Evolutionary conservation across 2,797 vertebrate genomes (phyloP), one percentile per base, ranked within the genome.

Genomic region (Squalus acanthias): DNA sequence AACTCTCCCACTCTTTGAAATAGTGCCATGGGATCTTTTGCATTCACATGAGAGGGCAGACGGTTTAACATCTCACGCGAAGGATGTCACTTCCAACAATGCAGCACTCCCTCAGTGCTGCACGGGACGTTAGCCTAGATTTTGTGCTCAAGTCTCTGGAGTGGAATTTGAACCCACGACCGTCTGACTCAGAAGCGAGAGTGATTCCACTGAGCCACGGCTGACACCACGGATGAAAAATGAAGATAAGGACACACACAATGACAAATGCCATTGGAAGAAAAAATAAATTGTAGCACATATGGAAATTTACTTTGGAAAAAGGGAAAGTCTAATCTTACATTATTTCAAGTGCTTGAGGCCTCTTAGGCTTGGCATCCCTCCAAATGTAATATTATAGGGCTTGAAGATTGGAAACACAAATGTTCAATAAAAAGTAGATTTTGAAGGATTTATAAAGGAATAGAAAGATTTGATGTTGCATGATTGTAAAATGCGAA

Each of bases 251-350:
- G 63, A 46, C 20, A 50, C 46, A 22, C 82, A 46, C 79, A 93
- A 93, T 69, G 91, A 24, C 0, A 33, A 69, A 93, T 69, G n/a
- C 63, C 17, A 69, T 20, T 15, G 2, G 33, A 33, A 20, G 60
- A 17, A 65, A 72, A 92, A 65, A 92, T 46, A 93, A 93, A 69
- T 9, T 24, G n/a, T 93, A 39, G 33, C 79, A 69, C 91, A 93
- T 69, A 46, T 93, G 63, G 91, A 93, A 93, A 69, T 93, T 24
- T 93, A 93, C 91, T 93, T 93, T 93, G 91, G n/a, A 46, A 93
- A 69, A 39, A 39, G 20, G 8, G 65, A 69, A 93, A 46, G 17
- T 93, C 91, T 67, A 39, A 69, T 93, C 91, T 93, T 69, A 93
- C 63, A 24, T 46, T 93, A 69, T 93, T 67, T 39, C 63, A 69